These are phyloP conservation scores for Hydropsyche tenuis DNA, from an alignment of 1,140 invertebrate genomes.

Conservation along the genomic window DNA sequence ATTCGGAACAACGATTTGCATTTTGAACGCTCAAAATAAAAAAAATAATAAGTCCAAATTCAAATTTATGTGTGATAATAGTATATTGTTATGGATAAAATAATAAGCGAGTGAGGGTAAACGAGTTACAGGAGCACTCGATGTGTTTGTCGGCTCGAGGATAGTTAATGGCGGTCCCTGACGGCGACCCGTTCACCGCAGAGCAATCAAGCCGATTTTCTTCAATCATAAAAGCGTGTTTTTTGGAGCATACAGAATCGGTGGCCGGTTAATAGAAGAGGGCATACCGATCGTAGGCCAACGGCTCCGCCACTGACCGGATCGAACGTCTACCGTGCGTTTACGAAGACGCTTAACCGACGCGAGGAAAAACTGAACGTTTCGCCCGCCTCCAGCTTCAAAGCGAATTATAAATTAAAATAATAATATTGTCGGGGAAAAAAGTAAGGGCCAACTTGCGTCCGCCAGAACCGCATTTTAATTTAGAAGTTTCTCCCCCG, in stretches of 20 bases:
- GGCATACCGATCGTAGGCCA: slow-evolving; percentile 11
- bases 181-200: slow-evolving; percentile 28
- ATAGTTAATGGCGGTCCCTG: slow-evolving; percentile 16
- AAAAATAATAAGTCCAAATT: too few relatives aligned
- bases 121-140: slow-evolving; percentile 15
- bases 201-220: slow-evolving; percentile 39
- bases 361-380: too few relatives aligned
- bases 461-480: slow-evolving; percentile 32
- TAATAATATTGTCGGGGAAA: too few relatives aligned
- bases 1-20: too few relatives aligned
- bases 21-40: too few relatives aligned
- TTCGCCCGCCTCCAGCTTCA: too few relatives aligned
- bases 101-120: slow-evolving; percentile 12
- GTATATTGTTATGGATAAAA: neutral
- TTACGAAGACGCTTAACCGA: too few relatives aligned
- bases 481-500: slow-evolving; percentile 35
- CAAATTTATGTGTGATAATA: too few relatives aligned
- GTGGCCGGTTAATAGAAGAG: slow-evolving; percentile 28
- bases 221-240: slow-evolving; percentile 39
- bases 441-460: neutral
- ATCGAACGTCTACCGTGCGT: too few relatives aligned
- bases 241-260: slow-evolving; percentile 36
- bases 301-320: neutral
- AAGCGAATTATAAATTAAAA: too few relatives aligned
- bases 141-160: slow-evolving; percentile 22